Base-by-base conservation (phyloP, 2,797 vertebrate genomes). In the Taeniopygia guttata region DNA sequence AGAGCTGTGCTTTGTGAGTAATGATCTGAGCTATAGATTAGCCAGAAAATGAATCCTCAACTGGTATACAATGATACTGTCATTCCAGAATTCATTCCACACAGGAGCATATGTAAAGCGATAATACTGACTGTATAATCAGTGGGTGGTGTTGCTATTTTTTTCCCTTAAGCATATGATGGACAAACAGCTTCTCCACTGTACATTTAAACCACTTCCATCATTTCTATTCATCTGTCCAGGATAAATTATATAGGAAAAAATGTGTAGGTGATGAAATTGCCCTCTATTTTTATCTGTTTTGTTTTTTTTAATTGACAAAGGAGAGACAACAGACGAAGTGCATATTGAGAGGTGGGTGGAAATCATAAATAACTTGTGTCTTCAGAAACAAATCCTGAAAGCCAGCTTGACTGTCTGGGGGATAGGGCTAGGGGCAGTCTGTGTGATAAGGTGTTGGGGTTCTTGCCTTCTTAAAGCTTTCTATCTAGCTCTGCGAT, bases 261-360 rank as follows among this genome's bases (percentile, higher is more conserved):
- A 91, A 56, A 79, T 56, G 56, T 91, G 92, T 94, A 88, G 91
- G 89, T 90, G 85, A 91, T 90, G 40, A 92, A 95, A 91, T 93
- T 87, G 67, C 68, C 54, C 79, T 94, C 91, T 56, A 55, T 94
- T 93, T 94, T 90, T 85, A 72, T 78, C 54, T 78, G 4, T 5
- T 25, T 45, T 80, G 77, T 70, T 59, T 26, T 18, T 76, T 52
- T 89, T 87, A 72, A 69, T 67, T 88, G 74, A 90, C 83, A 84
- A 93, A 88, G 20, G 30, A 89, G 38, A 87, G 59, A 79, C 70
- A 82, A 77, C 56, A 90, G 64, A 79, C 0, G 8, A 96, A 68
- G 63, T 94, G 48, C 51, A 60, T 78, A 40, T 88, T 90, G 80
- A 86, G 83, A 78, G 30, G 77, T 78, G 75, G 86, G 90, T 92